Conservation (phyloP, 2,113 vertebrate species). For the Lamprotornis superbus region DNA sequence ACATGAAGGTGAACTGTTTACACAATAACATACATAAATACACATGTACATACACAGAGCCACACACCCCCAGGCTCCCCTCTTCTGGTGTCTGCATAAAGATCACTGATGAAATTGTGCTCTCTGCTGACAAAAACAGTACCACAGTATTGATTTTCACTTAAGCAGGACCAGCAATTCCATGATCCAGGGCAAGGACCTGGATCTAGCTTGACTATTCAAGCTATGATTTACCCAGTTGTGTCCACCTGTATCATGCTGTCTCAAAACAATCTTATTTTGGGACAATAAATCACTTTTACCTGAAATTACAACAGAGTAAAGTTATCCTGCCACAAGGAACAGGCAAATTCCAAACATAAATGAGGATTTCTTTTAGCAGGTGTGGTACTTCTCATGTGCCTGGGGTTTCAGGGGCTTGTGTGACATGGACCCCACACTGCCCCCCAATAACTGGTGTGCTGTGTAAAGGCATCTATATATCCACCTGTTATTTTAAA, state of each 20-base stretch:
- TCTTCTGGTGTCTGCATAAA: background rate
- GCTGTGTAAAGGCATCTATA: background rate
- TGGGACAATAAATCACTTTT: background rate
- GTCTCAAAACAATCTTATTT: background rate
- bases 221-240: background rate
- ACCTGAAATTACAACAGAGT: background rate
- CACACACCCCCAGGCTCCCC: background rate
- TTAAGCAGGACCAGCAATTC: background rate
- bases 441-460: no score
- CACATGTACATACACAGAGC: background rate
- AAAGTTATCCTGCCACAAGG: background rate
- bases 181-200: background rate
- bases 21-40: background rate
- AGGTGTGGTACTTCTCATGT: no score
- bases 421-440: background rate
- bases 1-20: background rate
- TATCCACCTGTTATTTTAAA: background rate
- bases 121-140: background rate
- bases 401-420: background rate
- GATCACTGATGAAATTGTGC: background rate
- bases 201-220: background rate
- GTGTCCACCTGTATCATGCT: background rate
- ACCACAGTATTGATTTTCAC: background rate
- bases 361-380: background rate
- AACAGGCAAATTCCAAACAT: background rate